These are phyloP conservation scores for Leptinotarsa haldemani DNA, from an alignment of 2,888 invertebrate species.

Conservation along the genomic window DNA sequence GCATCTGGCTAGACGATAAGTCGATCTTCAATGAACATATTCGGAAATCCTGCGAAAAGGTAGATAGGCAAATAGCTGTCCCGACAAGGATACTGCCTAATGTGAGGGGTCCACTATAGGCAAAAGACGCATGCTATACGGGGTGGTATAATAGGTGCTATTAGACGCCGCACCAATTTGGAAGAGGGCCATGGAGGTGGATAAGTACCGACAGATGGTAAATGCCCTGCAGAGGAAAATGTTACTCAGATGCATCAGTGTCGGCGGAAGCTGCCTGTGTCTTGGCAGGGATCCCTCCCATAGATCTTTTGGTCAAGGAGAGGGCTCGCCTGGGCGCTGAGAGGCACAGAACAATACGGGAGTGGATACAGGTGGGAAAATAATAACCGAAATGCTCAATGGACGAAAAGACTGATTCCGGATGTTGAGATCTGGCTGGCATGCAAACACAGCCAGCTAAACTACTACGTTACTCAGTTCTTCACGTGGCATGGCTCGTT, in stretches of 20 bases:
- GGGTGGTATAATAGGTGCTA: neutral
- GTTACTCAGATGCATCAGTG: neutral
- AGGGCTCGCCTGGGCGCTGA: constrained; percentile 4
- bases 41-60: too few relatives aligned
- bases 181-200: neutral
- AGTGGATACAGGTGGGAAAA: constrained; percentile 20
- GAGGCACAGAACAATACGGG: neutral
- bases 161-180: constrained; percentile 39
- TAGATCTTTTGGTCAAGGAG: constrained; percentile 28
- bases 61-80: too few relatives aligned
- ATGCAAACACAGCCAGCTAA: constrained; percentile 8
- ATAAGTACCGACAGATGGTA: constrained; percentile 10
- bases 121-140: too few relatives aligned
- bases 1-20: too few relatives aligned
- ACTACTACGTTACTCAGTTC: constrained; percentile 7
- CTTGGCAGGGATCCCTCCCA: constrained; percentile 20
- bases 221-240: constrained; percentile 20
- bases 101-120: too few relatives aligned
- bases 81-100: too few relatives aligned
- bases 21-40: too few relatives aligned
- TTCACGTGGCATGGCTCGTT: constrained; percentile 17
- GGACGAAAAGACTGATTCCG: constrained; percentile 21
- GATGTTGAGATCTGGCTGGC: neutral
- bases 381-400: neutral
- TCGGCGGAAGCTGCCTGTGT: constrained; percentile 19